Evolutionary conservation across 2,888 invertebrate genomes (phyloP).

Genomic region (Emmelina monodactyla): DNA sequence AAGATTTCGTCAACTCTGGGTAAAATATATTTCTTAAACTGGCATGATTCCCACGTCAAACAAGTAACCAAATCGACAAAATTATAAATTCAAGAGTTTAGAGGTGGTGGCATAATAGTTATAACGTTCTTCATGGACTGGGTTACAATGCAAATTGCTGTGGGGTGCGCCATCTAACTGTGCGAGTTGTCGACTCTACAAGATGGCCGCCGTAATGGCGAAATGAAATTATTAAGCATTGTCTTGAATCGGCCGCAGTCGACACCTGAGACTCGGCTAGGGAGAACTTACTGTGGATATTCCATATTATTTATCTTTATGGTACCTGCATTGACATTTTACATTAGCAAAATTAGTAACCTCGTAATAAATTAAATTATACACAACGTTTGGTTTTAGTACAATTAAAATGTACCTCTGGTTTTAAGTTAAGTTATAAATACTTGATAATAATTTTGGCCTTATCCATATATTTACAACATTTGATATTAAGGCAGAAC

Average conservation of each 20-base stretch:
- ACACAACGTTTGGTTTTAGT: too few species aligned
- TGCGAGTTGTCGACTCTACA: slow-evolving; percentile 63
- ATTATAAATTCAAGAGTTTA: slow-evolving; percentile 67
- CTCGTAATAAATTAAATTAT: too few species aligned
- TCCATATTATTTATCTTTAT: too few species aligned
- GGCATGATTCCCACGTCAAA: slow-evolving; percentile 65
- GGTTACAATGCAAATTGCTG: slow-evolving; percentile 66
- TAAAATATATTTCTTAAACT: too few species aligned
- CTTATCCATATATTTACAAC: slow-evolving; percentile 47
- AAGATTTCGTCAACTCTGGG: slow-evolving; percentile 60
- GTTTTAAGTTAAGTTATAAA: too few species aligned
- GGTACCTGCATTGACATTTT: too few species aligned
- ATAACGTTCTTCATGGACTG: slow-evolving; percentile 62
- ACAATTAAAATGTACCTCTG: too few species aligned
- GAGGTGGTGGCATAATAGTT: slow-evolving; percentile 61
- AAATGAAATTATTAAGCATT: slow-evolving; percentile 68
- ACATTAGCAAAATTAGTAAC: too few species aligned
- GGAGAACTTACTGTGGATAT: slow-evolving; percentile 41
- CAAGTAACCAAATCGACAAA: slow-evolving; percentile 65
- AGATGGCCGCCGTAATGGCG: slow-evolving; percentile 64
- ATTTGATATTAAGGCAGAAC: slow-evolving; percentile 57
- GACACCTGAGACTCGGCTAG: slow-evolving; percentile 57
- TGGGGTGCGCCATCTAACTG: slow-evolving; percentile 56
- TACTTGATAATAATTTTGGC: too few species aligned
- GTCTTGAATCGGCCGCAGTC: slow-evolving; percentile 66